Evolutionary conservation across 2,888 invertebrate genomes (phyloP).

Genomic region (Sinodicranocentrus sp.): DNA sequence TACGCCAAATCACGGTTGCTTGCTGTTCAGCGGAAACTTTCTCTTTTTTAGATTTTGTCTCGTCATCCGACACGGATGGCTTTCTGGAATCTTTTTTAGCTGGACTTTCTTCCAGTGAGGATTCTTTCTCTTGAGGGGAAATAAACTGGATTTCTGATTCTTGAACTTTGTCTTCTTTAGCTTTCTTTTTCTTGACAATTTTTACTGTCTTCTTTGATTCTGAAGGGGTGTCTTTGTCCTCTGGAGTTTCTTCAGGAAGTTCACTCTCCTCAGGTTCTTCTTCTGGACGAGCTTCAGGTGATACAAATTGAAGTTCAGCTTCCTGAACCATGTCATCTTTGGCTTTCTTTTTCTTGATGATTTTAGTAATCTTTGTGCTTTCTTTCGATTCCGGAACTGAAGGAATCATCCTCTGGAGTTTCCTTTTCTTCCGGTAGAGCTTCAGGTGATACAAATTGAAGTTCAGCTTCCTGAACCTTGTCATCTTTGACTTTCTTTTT

Average conservation of each 20-base stretch:
- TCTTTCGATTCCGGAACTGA: background rate
- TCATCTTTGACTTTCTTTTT: slow-evolving; percentile 16
- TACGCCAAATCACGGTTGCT: background rate
- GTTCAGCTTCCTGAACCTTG: background rate
- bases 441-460: background rate
- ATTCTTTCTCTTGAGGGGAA: background rate
- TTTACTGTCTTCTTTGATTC: background rate
- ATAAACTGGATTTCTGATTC: background rate
- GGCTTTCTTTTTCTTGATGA: background rate
- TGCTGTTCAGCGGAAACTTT: slow-evolving; percentile 27
- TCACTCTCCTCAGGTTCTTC: slow-evolving; percentile 61
- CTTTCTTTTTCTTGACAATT: background rate
- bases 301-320: background rate
- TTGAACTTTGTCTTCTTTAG: background rate
- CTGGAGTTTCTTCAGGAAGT: background rate
- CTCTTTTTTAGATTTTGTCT: slow-evolving; percentile 23
- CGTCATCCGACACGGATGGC: background rate
- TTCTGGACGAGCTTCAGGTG: background rate
- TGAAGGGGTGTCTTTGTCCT: background rate
- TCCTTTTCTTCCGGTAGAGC: slow-evolving; percentile 28
- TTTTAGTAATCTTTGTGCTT: background rate
- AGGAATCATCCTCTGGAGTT: too few relatives aligned
- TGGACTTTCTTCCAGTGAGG: background rate
- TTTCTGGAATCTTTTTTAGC: slow-evolving; percentile 14
- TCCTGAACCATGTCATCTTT: background rate